These are phyloP conservation scores for Oscheius myriophilus DNA, from an alignment of 2,888 invertebrate species.

Conservation along the genomic window DNA sequence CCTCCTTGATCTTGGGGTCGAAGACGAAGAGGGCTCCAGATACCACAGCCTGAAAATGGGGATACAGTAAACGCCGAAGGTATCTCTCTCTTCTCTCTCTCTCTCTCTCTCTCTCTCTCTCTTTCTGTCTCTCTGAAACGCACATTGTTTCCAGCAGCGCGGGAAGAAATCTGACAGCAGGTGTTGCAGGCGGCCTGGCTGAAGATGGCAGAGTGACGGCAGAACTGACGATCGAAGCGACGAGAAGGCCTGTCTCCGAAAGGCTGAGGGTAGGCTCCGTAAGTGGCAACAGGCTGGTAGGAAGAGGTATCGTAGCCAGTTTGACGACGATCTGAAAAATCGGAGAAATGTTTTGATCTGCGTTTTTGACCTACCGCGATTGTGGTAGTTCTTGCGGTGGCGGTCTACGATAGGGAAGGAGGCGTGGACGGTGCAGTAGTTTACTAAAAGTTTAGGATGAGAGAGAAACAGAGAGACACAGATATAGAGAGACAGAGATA, in stretches of 20 bases:
- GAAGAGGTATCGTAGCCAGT: slow-evolving; percentile 28
- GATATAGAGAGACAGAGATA: no score
- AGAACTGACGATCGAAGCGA: slow-evolving; percentile 47
- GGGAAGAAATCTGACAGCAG: slow-evolving; percentile 50
- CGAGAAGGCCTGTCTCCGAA: slow-evolving; percentile 28
- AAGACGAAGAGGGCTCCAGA: slow-evolving; percentile 53
- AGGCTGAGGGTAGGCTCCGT: slow-evolving; percentile 26
- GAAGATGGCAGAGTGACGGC: slow-evolving; percentile 54
- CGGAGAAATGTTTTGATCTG: not conserved
- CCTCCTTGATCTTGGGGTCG: slow-evolving; percentile 39
- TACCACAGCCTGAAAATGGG: slow-evolving; percentile 30
- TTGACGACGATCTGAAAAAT: slow-evolving; percentile 39
- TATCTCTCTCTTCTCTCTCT: no score
- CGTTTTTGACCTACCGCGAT: not conserved
- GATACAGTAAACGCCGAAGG: no score
- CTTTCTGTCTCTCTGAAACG: slow-evolving; percentile 11
- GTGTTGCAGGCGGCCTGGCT: slow-evolving; percentile 50
- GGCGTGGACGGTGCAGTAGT: slow-evolving; percentile 57
- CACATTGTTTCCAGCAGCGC: slow-evolving; percentile 44
- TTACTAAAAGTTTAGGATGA: slow-evolving; percentile 17
- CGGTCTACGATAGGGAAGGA: slow-evolving; percentile 51
- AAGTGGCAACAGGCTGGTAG: slow-evolving; percentile 15
- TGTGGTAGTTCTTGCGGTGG: slow-evolving; percentile 31
- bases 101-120: no score
- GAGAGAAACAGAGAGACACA: no score